phyloP scores from a whole-genome alignment of 1,140 invertebrate species.

The Saccostrea cuccullata region DNA sequence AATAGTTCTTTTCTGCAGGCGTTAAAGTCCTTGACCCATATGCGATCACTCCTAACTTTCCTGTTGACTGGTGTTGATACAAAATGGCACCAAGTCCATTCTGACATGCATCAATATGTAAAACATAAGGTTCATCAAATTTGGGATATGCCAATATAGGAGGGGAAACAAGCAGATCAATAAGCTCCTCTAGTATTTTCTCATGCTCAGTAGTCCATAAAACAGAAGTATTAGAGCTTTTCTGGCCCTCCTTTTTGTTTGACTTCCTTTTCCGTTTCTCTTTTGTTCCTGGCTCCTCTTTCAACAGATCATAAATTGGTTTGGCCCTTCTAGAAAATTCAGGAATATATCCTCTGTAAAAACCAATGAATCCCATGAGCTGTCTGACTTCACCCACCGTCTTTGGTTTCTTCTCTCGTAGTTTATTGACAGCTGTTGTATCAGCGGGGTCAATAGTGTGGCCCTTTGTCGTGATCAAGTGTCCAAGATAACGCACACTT shows the following conservation, averaged over 20 bases:
- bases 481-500: no score
- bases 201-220: slow-evolving; percentile 51
- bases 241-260: slow-evolving; percentile 41
- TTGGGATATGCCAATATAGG: slow-evolving; percentile 73
- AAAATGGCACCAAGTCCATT: slow-evolving; percentile 76
- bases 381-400: no score
- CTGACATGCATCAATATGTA: slow-evolving; percentile 78
- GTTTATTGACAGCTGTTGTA: no score
- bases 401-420: no score
- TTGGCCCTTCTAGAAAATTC: no score
- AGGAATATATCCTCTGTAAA: no score
- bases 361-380: no score
- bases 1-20: slow-evolving; percentile 50
- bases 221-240: slow-evolving; percentile 23
- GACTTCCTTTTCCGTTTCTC: slow-evolving; percentile 39
- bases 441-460: no score
- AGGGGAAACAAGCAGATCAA: slow-evolving; percentile 62
- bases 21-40: slow-evolving; percentile 60
- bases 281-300: slow-evolving; percentile 52
- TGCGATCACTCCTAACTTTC: slow-evolving; percentile 55
- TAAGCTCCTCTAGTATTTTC: slow-evolving; percentile 58
- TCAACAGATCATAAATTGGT: slow-evolving; percentile 50
- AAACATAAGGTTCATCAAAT: slow-evolving; percentile 71
- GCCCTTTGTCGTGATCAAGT: no score
- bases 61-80: slow-evolving; percentile 69